Percentiles rank a stretch among this genome's conserved stretches.
These are phyloP conservation scores for Strigamia crassipes DNA, from an alignment of 2,888 invertebrate genomes.

Conservation along the genomic window DNA sequence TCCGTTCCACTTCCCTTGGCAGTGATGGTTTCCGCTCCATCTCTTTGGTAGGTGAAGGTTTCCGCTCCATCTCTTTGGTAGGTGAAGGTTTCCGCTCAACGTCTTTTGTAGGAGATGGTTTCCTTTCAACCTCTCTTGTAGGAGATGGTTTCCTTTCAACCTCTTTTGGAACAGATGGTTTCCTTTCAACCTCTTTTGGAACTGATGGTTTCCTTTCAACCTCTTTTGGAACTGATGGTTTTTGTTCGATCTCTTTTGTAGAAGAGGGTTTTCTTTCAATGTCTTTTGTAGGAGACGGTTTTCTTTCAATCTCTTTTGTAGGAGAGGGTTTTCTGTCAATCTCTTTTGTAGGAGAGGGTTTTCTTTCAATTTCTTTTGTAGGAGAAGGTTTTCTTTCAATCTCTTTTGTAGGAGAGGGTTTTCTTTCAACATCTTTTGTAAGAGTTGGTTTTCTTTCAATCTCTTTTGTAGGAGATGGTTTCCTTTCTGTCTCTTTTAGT, in stretches of 20 bases:
- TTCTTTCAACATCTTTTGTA: not conserved
- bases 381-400: not conserved
- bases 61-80: not conserved
- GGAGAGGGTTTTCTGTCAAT: not conserved
- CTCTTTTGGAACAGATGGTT: not conserved
- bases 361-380: not conserved
- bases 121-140: not conserved
- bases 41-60: constrained; percentile 13
- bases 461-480: not conserved
- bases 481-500: not conserved
- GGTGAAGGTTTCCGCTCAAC: not conserved
- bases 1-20: not conserved
- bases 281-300: not conserved
- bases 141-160: not conserved
- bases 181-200: constrained; percentile 23
- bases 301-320: not conserved
- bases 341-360: not conserved
- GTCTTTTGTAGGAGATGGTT: constrained; percentile 32
- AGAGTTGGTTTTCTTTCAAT: not conserved
- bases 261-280: not conserved
- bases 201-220: constrained; percentile 1
- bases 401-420: not conserved
- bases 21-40: not conserved
- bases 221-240: not conserved
- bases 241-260: not conserved